Percentiles rank a stretch among this genome's conserved stretches.
Conservation (phyloP, 2,888 invertebrate genomes). For the Torymus auratus region DNA sequence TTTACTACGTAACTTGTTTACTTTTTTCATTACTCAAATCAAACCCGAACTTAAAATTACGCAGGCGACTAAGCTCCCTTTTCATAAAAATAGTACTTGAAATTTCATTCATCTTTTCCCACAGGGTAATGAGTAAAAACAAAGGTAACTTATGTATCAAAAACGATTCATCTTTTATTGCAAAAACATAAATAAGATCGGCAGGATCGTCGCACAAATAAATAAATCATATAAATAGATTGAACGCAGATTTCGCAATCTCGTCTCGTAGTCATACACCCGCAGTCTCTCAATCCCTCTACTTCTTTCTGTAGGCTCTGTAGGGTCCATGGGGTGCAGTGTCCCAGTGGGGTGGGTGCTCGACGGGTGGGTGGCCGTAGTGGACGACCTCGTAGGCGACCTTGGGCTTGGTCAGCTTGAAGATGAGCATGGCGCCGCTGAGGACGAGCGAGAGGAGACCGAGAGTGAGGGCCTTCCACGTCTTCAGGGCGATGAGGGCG, state of each 20-base stretch:
- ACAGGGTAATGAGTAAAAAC: constrained; percentile 9
- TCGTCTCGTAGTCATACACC: not conserved
- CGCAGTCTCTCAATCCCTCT: not conserved
- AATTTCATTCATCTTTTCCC: not conserved
- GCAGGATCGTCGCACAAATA: constrained; percentile 42
- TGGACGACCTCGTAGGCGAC: constrained; percentile 93
- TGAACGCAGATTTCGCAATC: constrained; percentile 67
- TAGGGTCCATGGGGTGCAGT: constrained; percentile 73
- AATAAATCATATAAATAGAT: constrained; percentile 55
- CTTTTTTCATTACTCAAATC: too few relatives aligned
- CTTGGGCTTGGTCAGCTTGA: constrained; percentile 92
- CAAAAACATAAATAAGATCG: constrained; percentile 26
- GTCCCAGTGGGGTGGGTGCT: constrained; percentile 78
- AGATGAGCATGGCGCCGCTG: constrained; percentile 90
- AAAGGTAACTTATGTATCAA: constrained; percentile 24
- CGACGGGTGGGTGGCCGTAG: constrained; percentile 85
- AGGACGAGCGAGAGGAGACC: constrained; percentile 90
- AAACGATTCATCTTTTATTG: constrained; percentile 26
- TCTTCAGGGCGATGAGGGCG: constrained; percentile 90
- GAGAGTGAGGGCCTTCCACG: constrained; percentile 92
- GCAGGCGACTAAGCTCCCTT: too few relatives aligned
- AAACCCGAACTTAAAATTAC: too few relatives aligned
- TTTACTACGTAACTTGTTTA: not conserved
- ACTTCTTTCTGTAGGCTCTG: constrained; percentile 72
- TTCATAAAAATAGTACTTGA: too few relatives aligned